Evolutionary conservation across 30 jellyfish, hydroid and myxozoan genomes (phyloP), one percentile per base, ranked within the genome.

Genomic region (Cassiopea andromeda): DNA sequence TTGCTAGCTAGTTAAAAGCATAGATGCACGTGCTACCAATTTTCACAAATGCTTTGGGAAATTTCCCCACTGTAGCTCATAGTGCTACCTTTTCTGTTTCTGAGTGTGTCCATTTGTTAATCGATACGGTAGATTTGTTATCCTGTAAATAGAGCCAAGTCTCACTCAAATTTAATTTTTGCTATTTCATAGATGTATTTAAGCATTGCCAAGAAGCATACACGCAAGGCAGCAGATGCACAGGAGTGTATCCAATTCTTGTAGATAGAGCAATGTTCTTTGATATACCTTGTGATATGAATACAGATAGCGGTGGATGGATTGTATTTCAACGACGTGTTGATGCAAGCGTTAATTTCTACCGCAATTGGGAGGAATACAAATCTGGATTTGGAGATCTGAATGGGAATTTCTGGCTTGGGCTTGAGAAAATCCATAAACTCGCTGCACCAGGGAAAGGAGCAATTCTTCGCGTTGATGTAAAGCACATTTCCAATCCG

Each of bases 261-360:
- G 49, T 45, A 69, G 54, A 4, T 44, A 61, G 70, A 9, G 44
- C 48, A 17, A 49, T 1, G 5, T 16, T 68, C 54, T 81, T 67
- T 38, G 19, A 60, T n/a, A 84, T 76, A 46, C 64, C 57, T 66
- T 86, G 93, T 57, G 93, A 86, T 57, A 86, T 86, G 93, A 44
- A 59, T 9, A 76, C 93, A 19, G 88, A 86, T 59, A 89, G 89
- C 9, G 93, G 93, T 1, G 93, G 93, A 1, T 86, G 93, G 93
- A 86, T 86, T 49, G 88, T 86, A 17, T 75, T 86, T 38, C 93
- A 86, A 68, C 85, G 89, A 46, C 84, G 93, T 16, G 59, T 73
- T n/a, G 77, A 74, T 71, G 85, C 83, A 68, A 75, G 83, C 38
- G 93, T 86, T 13, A 80, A 77, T 48, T 86, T 86, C 48, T 44